Percentiles rank a stretch among this genome's conserved stretches.
Evolutionary conservation across 2,113 vertebrate species (phyloP).

Genomic region (Cinclus cinclus): DNA sequence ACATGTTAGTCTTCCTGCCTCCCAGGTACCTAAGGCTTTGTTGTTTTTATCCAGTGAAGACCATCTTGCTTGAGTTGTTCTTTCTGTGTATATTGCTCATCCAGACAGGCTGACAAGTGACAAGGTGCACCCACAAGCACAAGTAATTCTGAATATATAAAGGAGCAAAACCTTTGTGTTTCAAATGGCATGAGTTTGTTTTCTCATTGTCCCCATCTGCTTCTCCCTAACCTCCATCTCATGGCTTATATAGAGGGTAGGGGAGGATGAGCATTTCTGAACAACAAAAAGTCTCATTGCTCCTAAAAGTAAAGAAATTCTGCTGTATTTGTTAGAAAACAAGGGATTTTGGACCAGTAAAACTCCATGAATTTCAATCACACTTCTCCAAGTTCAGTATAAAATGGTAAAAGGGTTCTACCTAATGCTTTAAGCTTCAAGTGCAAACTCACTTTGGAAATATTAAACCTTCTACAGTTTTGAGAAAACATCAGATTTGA

Average conservation of each 20-base stretch:
- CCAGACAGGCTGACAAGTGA: conserved; percentile 53
- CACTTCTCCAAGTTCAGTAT: background rate
- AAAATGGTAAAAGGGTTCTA: background rate
- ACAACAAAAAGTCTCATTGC: background rate
- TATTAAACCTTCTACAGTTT: background rate
- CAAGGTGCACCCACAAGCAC: conserved; percentile 35
- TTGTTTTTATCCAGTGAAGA: conserved; percentile 36
- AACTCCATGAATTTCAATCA: background rate
- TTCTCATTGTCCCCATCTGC: conserved; percentile 16
- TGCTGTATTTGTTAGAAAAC: background rate
- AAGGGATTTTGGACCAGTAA: background rate
- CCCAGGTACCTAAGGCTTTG: conserved; percentile 48
- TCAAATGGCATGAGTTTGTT: conserved; percentile 29
- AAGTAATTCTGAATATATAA: conserved; percentile 41
- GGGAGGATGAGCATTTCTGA: background rate
- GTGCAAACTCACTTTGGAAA: background rate
- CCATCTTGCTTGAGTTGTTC: background rate
- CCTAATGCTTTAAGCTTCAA: background rate
- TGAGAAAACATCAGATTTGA: conserved; percentile 22
- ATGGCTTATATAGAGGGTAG: background rate
- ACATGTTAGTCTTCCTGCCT: conserved; percentile 45
- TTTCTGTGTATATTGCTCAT: conserved; percentile 43
- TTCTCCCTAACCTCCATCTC: background rate
- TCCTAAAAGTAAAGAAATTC: background rate
- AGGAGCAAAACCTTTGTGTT: conserved; percentile 32